A percentile compares a stretch with the other conserved stretches of the same genome.
These are phyloP conservation scores for Apotomis capreana DNA, from an alignment of 2,888 invertebrate genomes.

Conservation along the genomic window DNA sequence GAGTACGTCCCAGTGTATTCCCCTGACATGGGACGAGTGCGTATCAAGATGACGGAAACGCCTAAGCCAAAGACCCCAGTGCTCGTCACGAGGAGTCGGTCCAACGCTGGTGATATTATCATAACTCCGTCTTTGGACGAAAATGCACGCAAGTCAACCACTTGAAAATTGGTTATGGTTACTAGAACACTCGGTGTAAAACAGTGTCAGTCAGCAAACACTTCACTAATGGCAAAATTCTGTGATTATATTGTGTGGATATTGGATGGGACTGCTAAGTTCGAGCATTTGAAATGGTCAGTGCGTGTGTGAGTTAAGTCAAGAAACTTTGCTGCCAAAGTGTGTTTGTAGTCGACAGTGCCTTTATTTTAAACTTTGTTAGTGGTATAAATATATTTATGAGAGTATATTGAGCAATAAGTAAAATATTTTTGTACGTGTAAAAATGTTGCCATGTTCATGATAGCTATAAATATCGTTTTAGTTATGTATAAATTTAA, in stretches of 20 bases:
- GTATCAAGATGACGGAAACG: conserved; percentile 89
- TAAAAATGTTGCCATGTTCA: conserved; percentile 82
- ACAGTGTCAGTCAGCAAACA: conserved; percentile 77
- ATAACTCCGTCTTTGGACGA: conserved; percentile 84
- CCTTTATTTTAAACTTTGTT: conserved; percentile 75
- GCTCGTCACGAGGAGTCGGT: conserved; percentile 89
- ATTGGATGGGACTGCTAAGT: conserved; percentile 59
- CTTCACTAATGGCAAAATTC: conserved; percentile 79
- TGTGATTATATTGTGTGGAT: conserved; percentile 76
- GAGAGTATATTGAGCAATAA: conserved; percentile 77
- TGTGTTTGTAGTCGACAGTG: conserved; percentile 84
- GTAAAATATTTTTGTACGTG: conserved; percentile 81
- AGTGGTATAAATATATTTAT: conserved; percentile 78
- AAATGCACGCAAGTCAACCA: conserved; percentile 70
- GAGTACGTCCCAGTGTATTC: conserved; percentile 83
- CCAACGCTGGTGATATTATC: conserved; percentile 90
- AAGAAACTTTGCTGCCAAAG: conserved; percentile 81
- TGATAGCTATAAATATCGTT: conserved; percentile 71
- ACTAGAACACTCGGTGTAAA: conserved; percentile 68
- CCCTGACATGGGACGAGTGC: conserved; percentile 89
- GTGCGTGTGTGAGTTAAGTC: conserved; percentile 65
- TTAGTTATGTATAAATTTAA: conserved; percentile 53
- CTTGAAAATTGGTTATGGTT: conserved; percentile 67
- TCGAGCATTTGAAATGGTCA: conserved; percentile 61
- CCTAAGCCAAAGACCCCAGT: conserved; percentile 92